A percentile compares a stretch with the other conserved stretches of the same genome.
Evolutionary conservation across 2,113 vertebrate species (phyloP).

Genomic region (Nothobranchius kuhntae): DNA sequence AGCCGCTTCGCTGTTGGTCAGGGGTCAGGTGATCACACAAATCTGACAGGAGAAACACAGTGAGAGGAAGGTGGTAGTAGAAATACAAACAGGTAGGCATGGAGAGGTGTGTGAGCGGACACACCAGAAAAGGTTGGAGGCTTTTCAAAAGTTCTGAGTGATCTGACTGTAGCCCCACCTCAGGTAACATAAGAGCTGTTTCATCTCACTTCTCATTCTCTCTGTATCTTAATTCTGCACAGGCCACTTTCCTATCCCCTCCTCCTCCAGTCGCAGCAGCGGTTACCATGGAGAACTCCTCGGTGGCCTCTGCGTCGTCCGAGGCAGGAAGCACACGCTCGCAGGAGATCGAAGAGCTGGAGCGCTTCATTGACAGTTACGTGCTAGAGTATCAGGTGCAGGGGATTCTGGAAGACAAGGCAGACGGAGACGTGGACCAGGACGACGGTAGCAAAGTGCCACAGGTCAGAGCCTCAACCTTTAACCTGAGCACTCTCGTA

Average conservation of each 20-base stretch:
- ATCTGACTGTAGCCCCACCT: not conserved
- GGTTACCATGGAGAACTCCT: conserved; percentile 93
- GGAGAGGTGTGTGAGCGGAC: conserved; percentile 1
- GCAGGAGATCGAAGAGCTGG: conserved; percentile 96
- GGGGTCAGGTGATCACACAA: conserved; percentile 65
- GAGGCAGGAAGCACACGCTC: conserved; percentile 96
- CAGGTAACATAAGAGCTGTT: not conserved
- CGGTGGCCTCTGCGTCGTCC: conserved; percentile 92
- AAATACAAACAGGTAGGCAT: conserved; percentile 11
- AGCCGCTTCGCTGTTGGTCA: conserved; percentile 46
- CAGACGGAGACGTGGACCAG: conserved; percentile 80
- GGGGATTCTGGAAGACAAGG: conserved; percentile 91
- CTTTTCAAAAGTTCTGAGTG: not conserved
- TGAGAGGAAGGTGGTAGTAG: conserved; percentile 1
- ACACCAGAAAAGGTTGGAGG: not conserved
- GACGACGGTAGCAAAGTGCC: conserved; percentile 86
- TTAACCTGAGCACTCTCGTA: not conserved
- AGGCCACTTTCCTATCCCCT: conserved; percentile 60
- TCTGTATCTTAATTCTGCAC: conserved; percentile 2
- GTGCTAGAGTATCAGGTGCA: conserved; percentile 98
- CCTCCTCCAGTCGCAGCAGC: conserved; percentile 18
- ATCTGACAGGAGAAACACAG: conserved; percentile 29
- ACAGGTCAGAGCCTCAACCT: conserved; percentile 79
- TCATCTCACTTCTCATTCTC: not conserved
- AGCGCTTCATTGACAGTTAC: conserved; percentile 97